A percentile compares a stretch with the other conserved stretches of the same genome.
Conservation (phyloP, 2,797 vertebrate genomes). For the Scomberomorus guttatus region DNA sequence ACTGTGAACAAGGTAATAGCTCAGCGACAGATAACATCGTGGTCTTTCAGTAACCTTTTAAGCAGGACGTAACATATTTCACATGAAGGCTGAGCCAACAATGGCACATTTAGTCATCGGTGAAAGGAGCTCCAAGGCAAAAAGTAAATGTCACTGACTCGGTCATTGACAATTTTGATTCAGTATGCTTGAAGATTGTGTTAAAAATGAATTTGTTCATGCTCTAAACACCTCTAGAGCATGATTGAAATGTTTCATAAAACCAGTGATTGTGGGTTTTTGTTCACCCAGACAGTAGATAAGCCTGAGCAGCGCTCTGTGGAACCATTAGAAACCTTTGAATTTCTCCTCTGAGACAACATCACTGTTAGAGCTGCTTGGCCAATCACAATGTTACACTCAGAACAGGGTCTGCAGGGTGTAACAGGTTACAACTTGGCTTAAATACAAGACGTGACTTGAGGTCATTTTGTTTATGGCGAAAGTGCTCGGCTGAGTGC, state of each 20-base stretch:
- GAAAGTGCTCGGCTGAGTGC: slow-evolving; percentile 32
- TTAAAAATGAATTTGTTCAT: not conserved
- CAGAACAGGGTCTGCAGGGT: slow-evolving; percentile 2
- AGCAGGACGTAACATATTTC: not conserved
- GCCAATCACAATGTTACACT: slow-evolving; percentile 4
- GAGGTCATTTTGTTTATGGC: slow-evolving; percentile 49
- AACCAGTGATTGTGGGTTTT: not conserved
- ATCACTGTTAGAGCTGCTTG: not conserved
- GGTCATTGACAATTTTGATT: not conserved
- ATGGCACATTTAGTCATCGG: not conserved
- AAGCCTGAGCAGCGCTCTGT: not conserved
- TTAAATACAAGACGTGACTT: slow-evolving; percentile 43
- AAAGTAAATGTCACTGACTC: not conserved
- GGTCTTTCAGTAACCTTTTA: not conserved
- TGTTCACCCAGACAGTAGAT: not conserved
- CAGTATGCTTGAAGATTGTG: not conserved
- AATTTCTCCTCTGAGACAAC: slow-evolving; percentile 11
- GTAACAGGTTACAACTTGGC: slow-evolving; percentile 37
- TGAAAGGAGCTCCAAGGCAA: not conserved
- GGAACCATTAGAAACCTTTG: slow-evolving; percentile 3
- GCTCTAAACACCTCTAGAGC: not conserved
- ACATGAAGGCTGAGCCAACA: not conserved
- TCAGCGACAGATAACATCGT: not conserved
- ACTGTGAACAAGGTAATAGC: not conserved
- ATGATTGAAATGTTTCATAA: not conserved